Evolutionary conservation across 2,797 vertebrate species (phyloP).

Genomic region (Ptychobarbus kaznakovi): DNA sequence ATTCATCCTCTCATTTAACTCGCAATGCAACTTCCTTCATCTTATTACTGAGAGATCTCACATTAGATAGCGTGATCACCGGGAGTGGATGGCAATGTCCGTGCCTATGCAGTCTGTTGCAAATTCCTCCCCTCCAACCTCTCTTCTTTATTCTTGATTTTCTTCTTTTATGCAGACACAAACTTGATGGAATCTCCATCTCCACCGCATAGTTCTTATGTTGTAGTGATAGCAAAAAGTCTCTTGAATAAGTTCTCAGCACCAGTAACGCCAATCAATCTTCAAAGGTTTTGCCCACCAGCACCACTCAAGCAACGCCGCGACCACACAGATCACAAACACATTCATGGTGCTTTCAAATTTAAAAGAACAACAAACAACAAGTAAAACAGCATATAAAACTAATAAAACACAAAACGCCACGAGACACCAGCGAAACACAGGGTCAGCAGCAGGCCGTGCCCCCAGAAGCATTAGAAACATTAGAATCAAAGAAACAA

Average conservation of each 20-base stretch:
- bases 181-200: background rate
- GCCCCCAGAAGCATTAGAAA: no score
- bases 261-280: background rate
- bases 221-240: background rate
- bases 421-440: background rate
- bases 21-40: no score
- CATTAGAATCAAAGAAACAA: no score
- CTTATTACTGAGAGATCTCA: no score
- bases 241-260: background rate
- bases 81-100: no score
- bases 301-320: background rate
- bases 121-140: background rate
- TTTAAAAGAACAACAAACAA: background rate
- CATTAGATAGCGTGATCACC: no score
- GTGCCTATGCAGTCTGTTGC: no score
- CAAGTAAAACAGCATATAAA: background rate
- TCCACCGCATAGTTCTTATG: background rate
- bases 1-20: no score
- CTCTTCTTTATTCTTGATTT: no score
- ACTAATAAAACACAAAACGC: background rate
- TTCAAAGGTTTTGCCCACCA: background rate
- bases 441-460: no score
- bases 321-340: background rate
- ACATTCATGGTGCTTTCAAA: background rate
- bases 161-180: background rate